Evolutionary conservation across 1,140 invertebrate species (phyloP).

Genomic region (Rhysida immarginata): DNA sequence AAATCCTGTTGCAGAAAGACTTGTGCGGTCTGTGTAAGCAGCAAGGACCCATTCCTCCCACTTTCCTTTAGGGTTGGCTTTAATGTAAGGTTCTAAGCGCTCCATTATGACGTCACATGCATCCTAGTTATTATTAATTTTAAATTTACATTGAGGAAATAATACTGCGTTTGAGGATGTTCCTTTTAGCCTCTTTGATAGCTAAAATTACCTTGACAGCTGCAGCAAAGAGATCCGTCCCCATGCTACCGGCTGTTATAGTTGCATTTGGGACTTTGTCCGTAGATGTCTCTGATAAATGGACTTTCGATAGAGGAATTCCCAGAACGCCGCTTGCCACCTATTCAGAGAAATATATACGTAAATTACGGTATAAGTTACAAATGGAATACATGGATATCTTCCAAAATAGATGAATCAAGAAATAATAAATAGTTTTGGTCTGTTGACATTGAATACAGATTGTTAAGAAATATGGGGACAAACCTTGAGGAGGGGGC

Average conservation of each 20-base stretch:
- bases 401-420: too few species aligned
- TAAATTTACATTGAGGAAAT: neutral
- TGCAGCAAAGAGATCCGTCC: slow-evolving; percentile 90
- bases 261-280: slow-evolving; percentile 91
- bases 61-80: slow-evolving; percentile 53
- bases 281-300: slow-evolving; percentile 74
- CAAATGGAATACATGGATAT: too few species aligned
- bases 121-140: slow-evolving; percentile 35
- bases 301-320: slow-evolving; percentile 58
- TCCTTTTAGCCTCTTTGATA: neutral
- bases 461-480: too few species aligned
- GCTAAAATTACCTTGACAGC: slow-evolving; percentile 50
- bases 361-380: too few species aligned
- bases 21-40: slow-evolving; percentile 58
- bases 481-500: too few species aligned
- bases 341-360: too few species aligned
- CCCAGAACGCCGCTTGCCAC: slow-evolving; percentile 42
- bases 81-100: slow-evolving; percentile 57
- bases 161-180: neutral
- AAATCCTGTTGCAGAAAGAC: slow-evolving; percentile 72
- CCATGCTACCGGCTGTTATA: slow-evolving; percentile 75
- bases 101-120: slow-evolving; percentile 64
- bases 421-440: too few species aligned
- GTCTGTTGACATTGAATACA: too few species aligned
- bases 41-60: slow-evolving; percentile 73